Evolutionary conservation across 2,113 vertebrate genomes (phyloP), one percentile per base, ranked within the genome.

Genomic region (Nothoprocta pentlandii): DNA sequence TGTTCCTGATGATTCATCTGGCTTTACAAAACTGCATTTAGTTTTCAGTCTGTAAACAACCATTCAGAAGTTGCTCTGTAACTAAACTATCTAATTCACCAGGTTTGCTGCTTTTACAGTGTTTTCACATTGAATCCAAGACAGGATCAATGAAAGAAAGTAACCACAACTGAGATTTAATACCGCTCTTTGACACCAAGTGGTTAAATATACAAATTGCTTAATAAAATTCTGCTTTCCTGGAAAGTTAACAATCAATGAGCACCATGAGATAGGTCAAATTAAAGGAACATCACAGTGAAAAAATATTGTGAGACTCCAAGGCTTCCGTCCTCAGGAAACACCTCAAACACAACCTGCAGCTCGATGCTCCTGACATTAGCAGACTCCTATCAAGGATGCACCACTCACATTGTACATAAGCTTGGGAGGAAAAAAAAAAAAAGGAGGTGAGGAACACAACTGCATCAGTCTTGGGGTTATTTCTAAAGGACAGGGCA

Each of bases 401-500:
- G 44, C 51, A 59, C 12, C 66, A 41, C 32, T 87, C 32, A 51
- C 0, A 0, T 3, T 26, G 3, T 32, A 81, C 30, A 47, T 63
- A 88, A 49, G 44, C 58, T 64, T 30, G 15, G 15, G 49, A 84
- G 30, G 30, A 26, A 76, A 89, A 64, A 17, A 6, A 89, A 64
- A 6, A 34, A 36, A 17, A 6, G 51, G 32, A 13, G 19, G 51
- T 28, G 16, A 93, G 41, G 25, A 86, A 81, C 39, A 71, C 2
- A 8, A 54, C 54, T 62, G 53, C 56, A 68, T 36, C 61, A 81
- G 62, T 75, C 80, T 56, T 44, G 39, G 14, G 16, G 53, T 79
- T 92, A 64, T 84, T 88, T 64, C 89, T 76, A 66, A 89, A 92
- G 66, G 83, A 90, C 10, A 51, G 83, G 62, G 90, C 63, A 87